A percentile compares a stretch with the other conserved stretches of the same genome.
These are phyloP conservation scores for Acrobasis suavella DNA, from an alignment of 2,888 invertebrate species.

Conservation along the genomic window DNA sequence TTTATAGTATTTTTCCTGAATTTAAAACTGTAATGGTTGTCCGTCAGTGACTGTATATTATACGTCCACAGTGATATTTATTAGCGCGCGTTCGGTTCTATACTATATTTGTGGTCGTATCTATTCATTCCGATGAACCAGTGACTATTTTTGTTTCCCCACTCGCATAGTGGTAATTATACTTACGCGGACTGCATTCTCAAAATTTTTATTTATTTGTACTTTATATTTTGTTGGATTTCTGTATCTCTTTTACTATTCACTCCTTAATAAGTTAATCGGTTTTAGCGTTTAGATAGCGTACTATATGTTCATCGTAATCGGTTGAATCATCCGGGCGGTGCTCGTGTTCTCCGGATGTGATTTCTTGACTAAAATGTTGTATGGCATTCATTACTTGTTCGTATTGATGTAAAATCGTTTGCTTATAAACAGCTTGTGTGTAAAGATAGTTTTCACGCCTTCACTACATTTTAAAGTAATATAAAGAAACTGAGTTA, in stretches of 20 bases:
- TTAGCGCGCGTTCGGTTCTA: slow-evolving; percentile 33
- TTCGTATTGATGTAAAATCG: slow-evolving; percentile 65
- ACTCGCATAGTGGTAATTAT: slow-evolving; percentile 41
- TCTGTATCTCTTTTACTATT: neutral
- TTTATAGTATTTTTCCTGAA: slow-evolving; percentile 7
- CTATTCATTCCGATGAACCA: slow-evolving; percentile 43
- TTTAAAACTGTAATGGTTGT: slow-evolving; percentile 25
- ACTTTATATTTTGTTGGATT: neutral
- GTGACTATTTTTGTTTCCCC: slow-evolving; percentile 49
- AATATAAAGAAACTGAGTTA: slow-evolving; percentile 26
- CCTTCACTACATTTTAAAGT: too few relatives aligned
- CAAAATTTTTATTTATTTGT: slow-evolving; percentile 24
- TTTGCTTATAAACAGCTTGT: slow-evolving; percentile 49
- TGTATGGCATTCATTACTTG: slow-evolving; percentile 69
- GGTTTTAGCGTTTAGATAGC: slow-evolving; percentile 49
- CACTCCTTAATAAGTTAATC: slow-evolving; percentile 47
- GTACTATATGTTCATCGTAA: slow-evolving; percentile 55
- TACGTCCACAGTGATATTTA: slow-evolving; percentile 18
- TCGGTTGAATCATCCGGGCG: slow-evolving; percentile 70
- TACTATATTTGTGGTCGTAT: slow-evolving; percentile 33
- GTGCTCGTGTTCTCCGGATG: slow-evolving; percentile 74
- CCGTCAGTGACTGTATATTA: slow-evolving; percentile 12
- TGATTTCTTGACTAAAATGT: slow-evolving; percentile 80
- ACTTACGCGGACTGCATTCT: slow-evolving; percentile 34
- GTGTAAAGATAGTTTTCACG: slow-evolving; percentile 28